Conservation (phyloP, 2,797 vertebrate species). For the Discoglossus pictus region DNA sequence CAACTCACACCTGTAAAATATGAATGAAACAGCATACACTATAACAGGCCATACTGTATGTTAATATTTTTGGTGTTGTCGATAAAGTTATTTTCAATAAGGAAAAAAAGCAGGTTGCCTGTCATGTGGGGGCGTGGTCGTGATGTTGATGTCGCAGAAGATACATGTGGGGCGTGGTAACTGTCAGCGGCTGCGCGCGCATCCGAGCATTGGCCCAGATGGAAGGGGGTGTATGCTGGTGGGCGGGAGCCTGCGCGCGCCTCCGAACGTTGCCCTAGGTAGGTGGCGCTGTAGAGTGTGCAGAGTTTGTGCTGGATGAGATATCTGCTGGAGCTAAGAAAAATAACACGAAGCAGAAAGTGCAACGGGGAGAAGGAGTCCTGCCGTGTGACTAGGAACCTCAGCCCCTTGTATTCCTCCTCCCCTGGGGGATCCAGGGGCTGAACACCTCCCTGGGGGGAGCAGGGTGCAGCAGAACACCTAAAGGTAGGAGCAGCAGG, state of each 20-base stretch:
- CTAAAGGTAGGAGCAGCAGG: slow-evolving; percentile 17
- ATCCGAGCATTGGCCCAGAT: neutral
- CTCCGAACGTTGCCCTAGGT: slow-evolving; percentile 19
- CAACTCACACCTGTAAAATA: no score
- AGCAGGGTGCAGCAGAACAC: slow-evolving; percentile 7
- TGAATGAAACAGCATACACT: no score
- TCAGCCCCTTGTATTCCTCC: neutral
- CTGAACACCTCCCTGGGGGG: slow-evolving; percentile 13
- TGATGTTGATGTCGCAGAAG: no score
- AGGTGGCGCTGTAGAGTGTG: slow-evolving; percentile 46
- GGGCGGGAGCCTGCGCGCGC: neutral
- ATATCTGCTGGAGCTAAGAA: neutral
- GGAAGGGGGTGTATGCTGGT: slow-evolving; percentile 23
- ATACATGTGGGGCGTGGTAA: no score
- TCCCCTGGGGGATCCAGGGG: slow-evolving; percentile 25
- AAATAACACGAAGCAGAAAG: neutral
- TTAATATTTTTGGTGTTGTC: no score
- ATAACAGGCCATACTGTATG: no score
- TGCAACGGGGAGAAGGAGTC: neutral
- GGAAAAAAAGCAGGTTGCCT: no score
- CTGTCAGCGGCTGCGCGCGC: slow-evolving; percentile 5
- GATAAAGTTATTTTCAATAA: no score
- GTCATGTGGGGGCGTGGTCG: no score
- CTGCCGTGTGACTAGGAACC: neutral
- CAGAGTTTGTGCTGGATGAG: neutral